A percentile compares a stretch with the other conserved stretches of the same genome.
These are phyloP conservation scores for Globodera rostochiensis DNA, from an alignment of 1,140 invertebrate species.

Conservation along the genomic window DNA sequence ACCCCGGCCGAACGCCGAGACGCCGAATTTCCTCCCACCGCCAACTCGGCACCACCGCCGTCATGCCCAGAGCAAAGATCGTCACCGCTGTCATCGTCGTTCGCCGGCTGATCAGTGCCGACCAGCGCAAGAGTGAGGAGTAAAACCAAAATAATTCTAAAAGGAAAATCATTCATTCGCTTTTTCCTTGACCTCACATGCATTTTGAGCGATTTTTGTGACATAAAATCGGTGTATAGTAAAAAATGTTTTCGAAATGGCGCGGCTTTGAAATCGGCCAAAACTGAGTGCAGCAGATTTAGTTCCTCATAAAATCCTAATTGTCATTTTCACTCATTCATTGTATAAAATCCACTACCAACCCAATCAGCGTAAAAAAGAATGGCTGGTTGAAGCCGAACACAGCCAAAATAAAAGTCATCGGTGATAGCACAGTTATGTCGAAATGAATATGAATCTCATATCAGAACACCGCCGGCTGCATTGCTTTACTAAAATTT, in stretches of 20 bases:
- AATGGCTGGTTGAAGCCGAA: slow-evolving; percentile 51
- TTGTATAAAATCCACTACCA: slow-evolving; percentile 4
- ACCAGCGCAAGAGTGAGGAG: slow-evolving; percentile 27
- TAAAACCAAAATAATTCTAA: slow-evolving; percentile 39
- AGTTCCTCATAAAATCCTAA: too few relatives aligned
- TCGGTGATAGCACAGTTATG: not conserved
- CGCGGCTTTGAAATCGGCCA: too few relatives aligned
- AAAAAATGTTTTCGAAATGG: too few relatives aligned
- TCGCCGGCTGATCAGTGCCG: slow-evolving; percentile 3
- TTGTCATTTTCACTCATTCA: not conserved
- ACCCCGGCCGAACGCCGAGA: not conserved
- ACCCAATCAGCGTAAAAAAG: slow-evolving; percentile 55
- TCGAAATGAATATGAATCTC: too few relatives aligned
- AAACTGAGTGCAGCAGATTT: too few relatives aligned
- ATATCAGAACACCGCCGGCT: too few relatives aligned
- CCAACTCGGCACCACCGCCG: not conserved
- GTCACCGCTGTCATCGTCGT: not conserved
- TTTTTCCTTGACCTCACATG: not conserved
- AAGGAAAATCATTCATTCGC: slow-evolving; percentile 22
- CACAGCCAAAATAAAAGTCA: slow-evolving; percentile 35
- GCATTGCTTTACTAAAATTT: too few relatives aligned
- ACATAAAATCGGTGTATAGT: too few relatives aligned
- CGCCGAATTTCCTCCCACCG: not conserved
- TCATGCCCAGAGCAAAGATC: not conserved
- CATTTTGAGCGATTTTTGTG: too few relatives aligned